phyloP scores from a whole-genome alignment of 1,140 invertebrate species.

The Penaeus japonicus region DNA sequence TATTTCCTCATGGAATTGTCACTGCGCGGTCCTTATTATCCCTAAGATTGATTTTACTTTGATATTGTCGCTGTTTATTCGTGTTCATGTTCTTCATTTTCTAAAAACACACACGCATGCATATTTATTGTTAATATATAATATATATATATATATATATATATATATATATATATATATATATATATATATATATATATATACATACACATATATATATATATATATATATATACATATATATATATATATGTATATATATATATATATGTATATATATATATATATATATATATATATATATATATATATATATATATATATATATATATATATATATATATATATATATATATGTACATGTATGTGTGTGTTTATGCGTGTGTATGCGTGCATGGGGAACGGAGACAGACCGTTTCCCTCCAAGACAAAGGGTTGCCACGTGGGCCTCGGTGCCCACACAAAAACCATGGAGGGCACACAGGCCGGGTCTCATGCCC shows the following conservation, averaged over 20 bases:
- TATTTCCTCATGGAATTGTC: no score
- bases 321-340: background rate
- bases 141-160: background rate
- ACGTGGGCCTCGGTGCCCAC: no score
- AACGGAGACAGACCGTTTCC: background rate
- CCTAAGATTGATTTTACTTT: no score
- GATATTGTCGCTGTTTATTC: no score
- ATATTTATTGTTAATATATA: background rate
- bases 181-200: constrained; percentile 6
- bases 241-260: background rate
- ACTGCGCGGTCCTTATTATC: no score
- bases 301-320: background rate
- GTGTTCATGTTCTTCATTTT: background rate
- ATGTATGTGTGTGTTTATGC: background rate
- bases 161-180: background rate
- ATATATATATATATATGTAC: background rate
- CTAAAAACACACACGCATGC: background rate
- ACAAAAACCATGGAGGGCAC: no score
- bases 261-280: background rate
- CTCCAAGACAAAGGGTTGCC: background rate
- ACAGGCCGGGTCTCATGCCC: no score
- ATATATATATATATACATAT: background rate
- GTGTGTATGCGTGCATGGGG: background rate
- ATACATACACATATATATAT: background rate
- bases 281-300: background rate